Conservation (phyloP, 2,888 invertebrate genomes). For the Diadromus collaris region DNA sequence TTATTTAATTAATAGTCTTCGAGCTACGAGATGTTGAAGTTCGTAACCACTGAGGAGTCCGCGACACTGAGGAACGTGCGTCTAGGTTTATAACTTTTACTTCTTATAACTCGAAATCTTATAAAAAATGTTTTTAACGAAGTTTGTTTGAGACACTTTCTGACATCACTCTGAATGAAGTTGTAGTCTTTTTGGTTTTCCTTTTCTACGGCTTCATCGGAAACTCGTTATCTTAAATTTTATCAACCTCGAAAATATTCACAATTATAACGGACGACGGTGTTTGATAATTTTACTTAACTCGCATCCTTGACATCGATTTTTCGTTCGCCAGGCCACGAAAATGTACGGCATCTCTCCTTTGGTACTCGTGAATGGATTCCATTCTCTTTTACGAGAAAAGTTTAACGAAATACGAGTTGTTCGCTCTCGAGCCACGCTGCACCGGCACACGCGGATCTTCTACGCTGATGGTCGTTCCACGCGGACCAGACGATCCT, state of each 20-base stretch:
- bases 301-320: conserved; percentile 6
- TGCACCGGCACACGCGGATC: not conserved
- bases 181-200: no score
- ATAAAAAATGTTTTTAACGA: no score
- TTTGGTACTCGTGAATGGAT: conserved; percentile 38
- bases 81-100: not conserved
- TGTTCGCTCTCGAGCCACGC: conserved; percentile 10
- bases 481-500: conserved; percentile 22
- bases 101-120: not conserved
- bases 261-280: not conserved
- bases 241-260: not conserved
- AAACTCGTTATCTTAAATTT: not conserved
- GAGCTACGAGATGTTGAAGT: not conserved
- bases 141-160: no score
- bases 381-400: conserved; percentile 59
- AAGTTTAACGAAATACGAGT: conserved; percentile 59
- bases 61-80: not conserved
- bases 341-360: conserved; percentile 27
- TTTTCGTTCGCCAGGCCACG: not conserved
- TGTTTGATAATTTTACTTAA: conserved; percentile 8
- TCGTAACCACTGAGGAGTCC: not conserved
- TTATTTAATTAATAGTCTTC: not conserved
- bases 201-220: no score
- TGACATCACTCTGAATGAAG: no score
- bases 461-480: not conserved